Evolutionary conservation across 1,140 invertebrate genomes (phyloP).

Genomic region (Apis florea): DNA sequence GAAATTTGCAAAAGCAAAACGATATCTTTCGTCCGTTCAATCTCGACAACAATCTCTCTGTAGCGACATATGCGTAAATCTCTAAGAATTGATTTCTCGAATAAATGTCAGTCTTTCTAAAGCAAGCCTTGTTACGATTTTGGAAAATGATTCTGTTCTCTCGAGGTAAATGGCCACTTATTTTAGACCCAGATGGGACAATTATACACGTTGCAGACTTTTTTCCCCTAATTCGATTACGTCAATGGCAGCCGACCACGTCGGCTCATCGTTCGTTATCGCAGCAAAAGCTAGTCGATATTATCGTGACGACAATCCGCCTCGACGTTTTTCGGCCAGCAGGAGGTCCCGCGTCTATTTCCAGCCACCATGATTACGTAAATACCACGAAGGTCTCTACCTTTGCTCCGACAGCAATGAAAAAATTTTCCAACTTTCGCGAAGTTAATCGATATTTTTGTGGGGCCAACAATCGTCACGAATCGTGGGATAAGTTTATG

Average conservation of each 20-base stretch:
- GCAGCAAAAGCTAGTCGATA: too few relatives aligned
- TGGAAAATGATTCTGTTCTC: too few relatives aligned
- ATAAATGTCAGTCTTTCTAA: too few relatives aligned
- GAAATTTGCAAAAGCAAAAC: constrained; percentile 5
- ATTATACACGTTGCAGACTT: too few relatives aligned
- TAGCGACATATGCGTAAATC: neutral
- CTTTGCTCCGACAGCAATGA: neutral
- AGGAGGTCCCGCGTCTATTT: neutral
- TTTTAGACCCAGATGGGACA: too few relatives aligned
- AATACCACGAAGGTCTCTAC: neutral
- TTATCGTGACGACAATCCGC: neutral
- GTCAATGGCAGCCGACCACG: neutral
- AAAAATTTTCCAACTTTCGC: too few relatives aligned
- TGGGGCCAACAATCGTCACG: too few relatives aligned
- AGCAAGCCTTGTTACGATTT: too few relatives aligned
- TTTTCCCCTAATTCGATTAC: neutral
- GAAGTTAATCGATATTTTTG: too few relatives aligned
- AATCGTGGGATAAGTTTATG: too few relatives aligned
- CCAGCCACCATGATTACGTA: too few relatives aligned
- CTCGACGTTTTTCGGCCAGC: neutral
- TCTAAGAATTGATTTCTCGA: neutral
- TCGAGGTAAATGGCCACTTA: too few relatives aligned
- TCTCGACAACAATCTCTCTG: neutral
- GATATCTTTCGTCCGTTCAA: neutral
- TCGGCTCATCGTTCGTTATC: neutral